Conservation (phyloP, 1,140 invertebrate species). For the Triops cancriformis region DNA sequence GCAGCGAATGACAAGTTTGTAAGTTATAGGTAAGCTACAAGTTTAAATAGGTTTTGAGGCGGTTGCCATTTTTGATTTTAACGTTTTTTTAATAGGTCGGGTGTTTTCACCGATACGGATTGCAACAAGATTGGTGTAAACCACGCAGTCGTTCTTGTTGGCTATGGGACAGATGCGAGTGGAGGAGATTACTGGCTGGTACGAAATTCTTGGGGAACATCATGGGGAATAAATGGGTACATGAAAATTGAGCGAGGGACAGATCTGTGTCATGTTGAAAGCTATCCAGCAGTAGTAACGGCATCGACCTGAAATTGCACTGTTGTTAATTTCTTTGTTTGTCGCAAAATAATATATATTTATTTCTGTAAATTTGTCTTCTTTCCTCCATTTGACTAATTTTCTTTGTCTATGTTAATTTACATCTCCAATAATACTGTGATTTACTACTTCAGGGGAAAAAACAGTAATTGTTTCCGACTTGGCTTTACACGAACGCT, state of each 20-base stretch:
- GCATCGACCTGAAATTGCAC: background rate
- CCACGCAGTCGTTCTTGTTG: slow-evolving; percentile 45
- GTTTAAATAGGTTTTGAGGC: too few relatives aligned
- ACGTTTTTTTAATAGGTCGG: slow-evolving; percentile 28
- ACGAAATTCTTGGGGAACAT: slow-evolving; percentile 44
- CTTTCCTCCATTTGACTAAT: too few relatives aligned
- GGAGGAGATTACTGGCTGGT: slow-evolving; percentile 46
- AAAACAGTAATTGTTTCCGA: too few relatives aligned
- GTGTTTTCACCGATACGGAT: slow-evolving; percentile 34
- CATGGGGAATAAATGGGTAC: slow-evolving; percentile 44
- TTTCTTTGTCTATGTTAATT: too few relatives aligned
- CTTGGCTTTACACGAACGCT: too few relatives aligned
- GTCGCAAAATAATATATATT: too few relatives aligned
- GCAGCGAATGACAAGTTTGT: background rate
- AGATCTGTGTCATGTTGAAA: slow-evolving; percentile 42
- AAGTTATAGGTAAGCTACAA: background rate
- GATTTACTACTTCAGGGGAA: too few relatives aligned
- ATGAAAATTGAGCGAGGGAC: slow-evolving; percentile 41
- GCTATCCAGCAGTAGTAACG: slow-evolving; percentile 32
- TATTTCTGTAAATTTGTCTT: too few relatives aligned
- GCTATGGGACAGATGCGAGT: slow-evolving; percentile 44
- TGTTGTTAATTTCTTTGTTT: background rate
- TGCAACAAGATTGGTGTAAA: slow-evolving; percentile 33
- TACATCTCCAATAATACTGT: too few relatives aligned
- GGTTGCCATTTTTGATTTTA: too few relatives aligned